Evolutionary conservation across 2,113 vertebrate species (phyloP).

Genomic region (Corythaixoides concolor): DNA sequence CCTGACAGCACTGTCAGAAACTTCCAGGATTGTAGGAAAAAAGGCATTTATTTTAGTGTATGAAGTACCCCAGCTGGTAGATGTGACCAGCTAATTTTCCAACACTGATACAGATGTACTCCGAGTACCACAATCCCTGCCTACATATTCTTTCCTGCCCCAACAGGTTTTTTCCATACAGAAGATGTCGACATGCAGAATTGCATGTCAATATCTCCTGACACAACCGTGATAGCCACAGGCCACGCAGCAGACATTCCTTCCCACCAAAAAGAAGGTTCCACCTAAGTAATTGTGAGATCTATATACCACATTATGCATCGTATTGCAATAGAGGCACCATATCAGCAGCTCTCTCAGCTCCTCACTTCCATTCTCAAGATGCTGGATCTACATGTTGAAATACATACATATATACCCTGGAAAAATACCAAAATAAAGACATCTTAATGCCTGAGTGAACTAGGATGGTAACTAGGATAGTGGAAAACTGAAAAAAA

Average conservation of each 20-base stretch:
- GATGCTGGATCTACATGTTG: neutral
- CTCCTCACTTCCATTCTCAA: neutral
- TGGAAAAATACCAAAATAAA: neutral
- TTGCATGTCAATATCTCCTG: rapidly evolving
- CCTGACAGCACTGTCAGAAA: neutral
- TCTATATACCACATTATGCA: neutral
- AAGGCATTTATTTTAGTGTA: neutral
- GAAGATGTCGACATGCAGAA: neutral
- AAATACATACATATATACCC: neutral
- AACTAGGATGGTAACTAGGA: neutral
- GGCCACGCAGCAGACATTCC: neutral
- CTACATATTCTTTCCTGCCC: neutral
- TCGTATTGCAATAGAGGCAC: neutral
- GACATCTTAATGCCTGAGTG: neutral
- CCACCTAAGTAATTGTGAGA: neutral
- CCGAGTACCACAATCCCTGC: neutral
- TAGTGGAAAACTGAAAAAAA: neutral
- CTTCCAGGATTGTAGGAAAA: neutral
- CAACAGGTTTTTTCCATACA: neutral
- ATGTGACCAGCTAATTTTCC: neutral
- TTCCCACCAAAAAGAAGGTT: neutral
- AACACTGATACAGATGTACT: neutral
- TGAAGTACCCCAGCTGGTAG: neutral
- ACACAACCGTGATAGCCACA: neutral
- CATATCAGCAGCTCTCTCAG: neutral